Evolutionary conservation across 2,797 vertebrate genomes (phyloP).

Genomic region (Diceros bicornis): DNA sequence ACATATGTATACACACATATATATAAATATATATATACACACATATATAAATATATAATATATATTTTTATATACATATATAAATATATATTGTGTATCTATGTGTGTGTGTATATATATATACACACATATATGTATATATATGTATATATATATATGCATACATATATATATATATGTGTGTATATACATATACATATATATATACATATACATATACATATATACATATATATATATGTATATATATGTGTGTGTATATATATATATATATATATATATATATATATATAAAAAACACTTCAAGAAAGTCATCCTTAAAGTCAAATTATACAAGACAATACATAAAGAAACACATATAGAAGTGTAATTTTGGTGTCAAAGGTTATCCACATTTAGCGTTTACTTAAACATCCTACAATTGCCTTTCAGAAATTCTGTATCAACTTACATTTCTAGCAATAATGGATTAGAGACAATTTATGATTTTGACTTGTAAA

Average conservation of each 20-base stretch:
- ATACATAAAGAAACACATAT: not conserved
- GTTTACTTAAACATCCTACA: not conserved
- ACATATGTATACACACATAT: not conserved
- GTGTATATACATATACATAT: not conserved
- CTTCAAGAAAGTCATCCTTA: conserved; percentile 6
- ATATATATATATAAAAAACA: not conserved
- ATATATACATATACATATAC: not conserved
- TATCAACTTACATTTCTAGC: not conserved
- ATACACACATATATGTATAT: too few species aligned
- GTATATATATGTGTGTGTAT: too few species aligned
- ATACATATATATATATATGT: too few species aligned
- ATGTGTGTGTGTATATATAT: too few species aligned
- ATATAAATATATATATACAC: too few species aligned
- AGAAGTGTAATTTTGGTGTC: conserved; percentile 26
- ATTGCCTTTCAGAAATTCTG: conserved; percentile 7
- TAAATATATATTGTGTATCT: too few species aligned
- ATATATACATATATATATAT: too few species aligned
- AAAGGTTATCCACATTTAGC: conserved; percentile 11
- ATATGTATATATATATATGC: too few species aligned
- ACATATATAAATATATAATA: not conserved
- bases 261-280: too few species aligned
- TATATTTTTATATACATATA: too few species aligned
- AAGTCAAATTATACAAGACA: not conserved
- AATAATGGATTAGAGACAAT: conserved; percentile 32
- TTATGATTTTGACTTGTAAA: not conserved